A percentile compares a stretch with the other conserved stretches of the same genome.
Evolutionary conservation across 2,797 vertebrate species (phyloP).

Genomic region (Pseudochirops cupreus): DNA sequence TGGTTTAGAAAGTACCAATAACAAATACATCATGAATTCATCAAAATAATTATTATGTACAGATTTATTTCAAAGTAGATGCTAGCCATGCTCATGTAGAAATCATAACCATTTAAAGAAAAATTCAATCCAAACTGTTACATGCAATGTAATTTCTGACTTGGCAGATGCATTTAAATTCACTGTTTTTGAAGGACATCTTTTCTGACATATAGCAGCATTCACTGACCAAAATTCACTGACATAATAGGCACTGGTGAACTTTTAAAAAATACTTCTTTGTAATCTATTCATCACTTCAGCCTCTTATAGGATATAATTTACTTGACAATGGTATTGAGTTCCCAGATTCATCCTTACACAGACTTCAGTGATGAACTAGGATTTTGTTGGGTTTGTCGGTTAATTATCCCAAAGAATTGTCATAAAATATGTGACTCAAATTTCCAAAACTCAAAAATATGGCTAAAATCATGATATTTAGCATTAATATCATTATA

Average conservation of each 20-base stretch:
- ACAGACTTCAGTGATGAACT: background rate
- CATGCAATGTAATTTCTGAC: background rate
- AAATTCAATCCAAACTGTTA: background rate
- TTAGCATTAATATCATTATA: background rate
- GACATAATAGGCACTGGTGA: background rate
- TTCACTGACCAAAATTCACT: background rate
- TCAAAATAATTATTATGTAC: background rate
- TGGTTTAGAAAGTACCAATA: background rate
- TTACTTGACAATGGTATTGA: background rate
- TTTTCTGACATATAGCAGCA: background rate
- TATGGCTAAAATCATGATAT: background rate
- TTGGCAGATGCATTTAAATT: background rate
- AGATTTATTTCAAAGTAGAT: background rate
- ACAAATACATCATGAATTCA: background rate
- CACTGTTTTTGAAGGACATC: background rate
- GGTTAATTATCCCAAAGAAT: background rate
- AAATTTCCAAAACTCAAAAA: slow-evolving; percentile 5
- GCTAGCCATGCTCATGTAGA: background rate
- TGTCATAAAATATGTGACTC: background rate
- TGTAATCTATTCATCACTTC: background rate
- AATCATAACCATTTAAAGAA: background rate
- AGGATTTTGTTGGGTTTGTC: background rate
- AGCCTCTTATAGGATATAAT: background rate
- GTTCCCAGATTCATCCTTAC: background rate
- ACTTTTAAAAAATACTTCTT: background rate